These are phyloP conservation scores for Tuberolachnus salignus DNA, from an alignment of 2,888 invertebrate species.

Conservation along the genomic window DNA sequence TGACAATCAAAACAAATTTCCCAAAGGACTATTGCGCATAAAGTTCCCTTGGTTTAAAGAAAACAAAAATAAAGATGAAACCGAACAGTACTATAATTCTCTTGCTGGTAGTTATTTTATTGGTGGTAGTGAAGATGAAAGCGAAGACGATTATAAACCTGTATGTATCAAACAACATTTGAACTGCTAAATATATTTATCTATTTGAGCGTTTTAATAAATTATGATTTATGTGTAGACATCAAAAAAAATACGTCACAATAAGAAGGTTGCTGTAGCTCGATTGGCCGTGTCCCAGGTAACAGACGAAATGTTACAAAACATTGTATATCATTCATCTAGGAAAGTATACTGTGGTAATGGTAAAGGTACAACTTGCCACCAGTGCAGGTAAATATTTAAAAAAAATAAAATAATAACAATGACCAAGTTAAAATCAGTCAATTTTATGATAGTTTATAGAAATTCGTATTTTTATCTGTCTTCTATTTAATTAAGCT, in stretches of 20 bases:
- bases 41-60: constrained; percentile 26
- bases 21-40: background rate
- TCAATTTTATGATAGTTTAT: no score
- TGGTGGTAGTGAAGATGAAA: constrained; percentile 9
- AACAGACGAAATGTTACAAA: constrained; percentile 36
- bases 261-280: background rate
- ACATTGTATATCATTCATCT: constrained; percentile 23
- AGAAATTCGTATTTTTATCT: no score
- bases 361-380: constrained; percentile 39
- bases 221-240: constrained; percentile 10
- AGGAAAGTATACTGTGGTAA: constrained; percentile 9
- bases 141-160: background rate
- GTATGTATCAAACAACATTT: constrained; percentile 24
- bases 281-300: constrained; percentile 20
- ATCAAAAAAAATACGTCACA: constrained; percentile 8
- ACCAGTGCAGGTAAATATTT: constrained; percentile 48
- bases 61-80: background rate
- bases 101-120: constrained; percentile 27
- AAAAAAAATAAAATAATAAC: no score
- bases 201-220: background rate
- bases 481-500: no score
- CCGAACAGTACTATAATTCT: background rate
- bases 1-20: background rate
- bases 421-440: no score
- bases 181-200: background rate